Evolutionary conservation across 2,797 vertebrate species (phyloP).

Genomic region (Manis javanica): DNA sequence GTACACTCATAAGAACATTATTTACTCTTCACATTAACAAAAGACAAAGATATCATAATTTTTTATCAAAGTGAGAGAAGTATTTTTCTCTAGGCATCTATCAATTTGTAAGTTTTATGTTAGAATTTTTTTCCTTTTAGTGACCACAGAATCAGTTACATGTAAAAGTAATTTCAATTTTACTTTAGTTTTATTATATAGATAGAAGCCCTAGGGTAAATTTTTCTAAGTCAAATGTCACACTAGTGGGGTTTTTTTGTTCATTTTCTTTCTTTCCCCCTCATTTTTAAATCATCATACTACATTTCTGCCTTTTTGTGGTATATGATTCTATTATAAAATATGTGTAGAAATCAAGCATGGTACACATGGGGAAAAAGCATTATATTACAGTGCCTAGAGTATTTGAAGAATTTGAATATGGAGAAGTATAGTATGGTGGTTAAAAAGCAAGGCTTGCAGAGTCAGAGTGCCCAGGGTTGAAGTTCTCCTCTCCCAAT

Average conservation of each 20-base stretch:
- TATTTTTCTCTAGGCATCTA: constrained; percentile 19
- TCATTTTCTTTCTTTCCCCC: not conserved
- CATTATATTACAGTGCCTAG: not conserved
- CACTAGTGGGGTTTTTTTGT: not conserved
- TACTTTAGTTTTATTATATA: constrained; percentile 49
- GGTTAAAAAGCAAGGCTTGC: not conserved
- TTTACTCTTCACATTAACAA: not conserved
- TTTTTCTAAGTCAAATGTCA: constrained; percentile 36
- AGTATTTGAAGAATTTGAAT: not conserved
- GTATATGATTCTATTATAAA: constrained; percentile 1
- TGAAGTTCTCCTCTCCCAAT: not conserved
- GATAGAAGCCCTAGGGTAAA: not conserved
- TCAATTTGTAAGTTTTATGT: constrained; percentile 39
- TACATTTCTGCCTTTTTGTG: constrained; percentile 19
- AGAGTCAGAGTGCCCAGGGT: not conserved
- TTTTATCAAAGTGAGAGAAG: not conserved
- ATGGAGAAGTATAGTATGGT: not conserved
- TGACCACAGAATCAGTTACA: not conserved
- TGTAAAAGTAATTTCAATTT: constrained; percentile 42
- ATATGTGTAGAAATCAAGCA: not conserved
- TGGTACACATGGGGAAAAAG: not conserved
- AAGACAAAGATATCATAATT: not conserved
- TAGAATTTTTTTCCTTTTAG: not conserved
- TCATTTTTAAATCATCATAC: constrained; percentile 25
- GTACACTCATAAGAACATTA: not conserved